Percentiles rank a stretch among this genome's conserved stretches.
phyloP scores from a whole-genome alignment of 2,888 invertebrate genomes.

The Crossocerus cetratus region DNA sequence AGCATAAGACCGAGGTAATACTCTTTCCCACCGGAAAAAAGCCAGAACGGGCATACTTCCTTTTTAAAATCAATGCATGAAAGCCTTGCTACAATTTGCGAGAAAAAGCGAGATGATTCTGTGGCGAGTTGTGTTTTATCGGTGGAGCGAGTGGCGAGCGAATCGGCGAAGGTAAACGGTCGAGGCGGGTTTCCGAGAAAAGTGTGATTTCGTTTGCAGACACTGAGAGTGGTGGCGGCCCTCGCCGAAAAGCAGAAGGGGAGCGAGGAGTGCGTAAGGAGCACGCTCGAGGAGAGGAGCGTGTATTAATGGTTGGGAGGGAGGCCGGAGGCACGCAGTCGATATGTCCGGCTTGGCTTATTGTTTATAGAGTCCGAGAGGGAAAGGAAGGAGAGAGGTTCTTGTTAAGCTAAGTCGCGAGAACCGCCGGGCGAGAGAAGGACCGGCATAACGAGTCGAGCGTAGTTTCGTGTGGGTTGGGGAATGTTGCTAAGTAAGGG shows the following conservation, averaged over 20 bases:
- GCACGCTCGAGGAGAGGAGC: background rate
- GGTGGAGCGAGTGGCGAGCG: no score
- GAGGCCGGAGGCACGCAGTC: background rate
- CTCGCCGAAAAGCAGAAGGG: conserved; percentile 7
- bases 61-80: no score
- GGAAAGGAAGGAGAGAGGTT: conserved; percentile 24
- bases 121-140: no score
- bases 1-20: conserved; percentile 49
- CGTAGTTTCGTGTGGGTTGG: conserved; percentile 52
- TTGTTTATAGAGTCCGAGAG: conserved; percentile 16
- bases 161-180: no score
- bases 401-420: conserved; percentile 21
- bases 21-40: no score
- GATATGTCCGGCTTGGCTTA: background rate
- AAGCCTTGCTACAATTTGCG: no score
- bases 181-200: no score
- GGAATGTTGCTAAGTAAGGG: conserved; percentile 61
- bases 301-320: background rate
- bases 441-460: conserved; percentile 43
- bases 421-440: conserved; percentile 29
- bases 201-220: conserved; percentile 11
- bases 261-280: conserved; percentile 19
- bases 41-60: no score
- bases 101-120: no score
- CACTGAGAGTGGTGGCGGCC: conserved; percentile 14